Conservation (phyloP, 2,888 invertebrate genomes). For the Cordilura impudica region DNA sequence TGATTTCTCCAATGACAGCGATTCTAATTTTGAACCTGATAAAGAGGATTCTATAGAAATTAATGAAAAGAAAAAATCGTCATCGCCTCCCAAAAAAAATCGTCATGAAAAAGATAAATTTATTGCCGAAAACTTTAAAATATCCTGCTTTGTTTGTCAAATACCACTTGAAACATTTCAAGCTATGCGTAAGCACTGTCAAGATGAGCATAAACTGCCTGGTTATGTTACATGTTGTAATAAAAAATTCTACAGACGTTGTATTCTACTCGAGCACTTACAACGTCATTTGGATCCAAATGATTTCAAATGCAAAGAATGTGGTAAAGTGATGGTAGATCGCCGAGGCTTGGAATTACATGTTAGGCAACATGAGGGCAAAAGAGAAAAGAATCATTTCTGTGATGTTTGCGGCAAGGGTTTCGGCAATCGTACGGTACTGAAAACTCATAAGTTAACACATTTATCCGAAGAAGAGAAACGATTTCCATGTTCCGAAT, state of each 20-base stretch:
- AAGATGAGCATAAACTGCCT: slow-evolving; percentile 62
- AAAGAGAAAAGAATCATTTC: background rate
- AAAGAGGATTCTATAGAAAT: background rate
- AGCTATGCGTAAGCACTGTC: slow-evolving; percentile 65
- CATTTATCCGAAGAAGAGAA: slow-evolving; percentile 75
- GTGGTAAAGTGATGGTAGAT: slow-evolving; percentile 69
- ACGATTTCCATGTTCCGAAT: slow-evolving; percentile 73
- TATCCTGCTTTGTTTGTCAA: slow-evolving; percentile 9
- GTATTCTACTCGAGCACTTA: slow-evolving; percentile 73
- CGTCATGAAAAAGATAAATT: slow-evolving; percentile 58
- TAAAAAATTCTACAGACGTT: slow-evolving; percentile 72
- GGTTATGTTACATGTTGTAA: slow-evolving; percentile 74
- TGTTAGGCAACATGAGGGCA: background rate
- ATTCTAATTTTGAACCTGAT: background rate
- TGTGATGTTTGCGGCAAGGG: slow-evolving; percentile 17
- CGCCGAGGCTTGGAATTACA: slow-evolving; percentile 65
- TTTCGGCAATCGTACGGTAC: slow-evolving; percentile 69
- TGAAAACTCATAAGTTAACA: slow-evolving; percentile 73
- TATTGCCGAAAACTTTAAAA: slow-evolving; percentile 19
- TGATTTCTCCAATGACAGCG: background rate
- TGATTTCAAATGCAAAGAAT: slow-evolving; percentile 72
- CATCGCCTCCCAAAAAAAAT: slow-evolving; percentile 33
- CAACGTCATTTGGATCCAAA: slow-evolving; percentile 73
- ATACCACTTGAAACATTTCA: slow-evolving; percentile 41
- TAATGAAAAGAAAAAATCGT: background rate